phyloP scores from a whole-genome alignment of 2,797 vertebrate genomes.

The Delichon dasypus region DNA sequence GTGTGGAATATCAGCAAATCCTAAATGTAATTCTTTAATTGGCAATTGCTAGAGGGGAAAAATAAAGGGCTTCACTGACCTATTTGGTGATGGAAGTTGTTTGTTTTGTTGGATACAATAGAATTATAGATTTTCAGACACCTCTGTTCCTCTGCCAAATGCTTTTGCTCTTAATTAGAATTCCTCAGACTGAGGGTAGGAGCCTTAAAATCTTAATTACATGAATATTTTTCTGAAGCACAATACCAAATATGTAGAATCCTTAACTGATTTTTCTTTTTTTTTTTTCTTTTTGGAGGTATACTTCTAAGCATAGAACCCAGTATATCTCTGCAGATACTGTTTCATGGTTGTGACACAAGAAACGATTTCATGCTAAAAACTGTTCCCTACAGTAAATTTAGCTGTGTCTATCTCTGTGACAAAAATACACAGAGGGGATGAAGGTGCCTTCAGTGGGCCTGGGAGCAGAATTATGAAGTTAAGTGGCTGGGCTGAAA shows the following conservation, averaged over 20 bases:
- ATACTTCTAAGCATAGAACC: background rate
- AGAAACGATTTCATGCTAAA: background rate
- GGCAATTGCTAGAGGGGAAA: background rate
- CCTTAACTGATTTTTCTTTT: background rate
- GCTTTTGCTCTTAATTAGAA: background rate
- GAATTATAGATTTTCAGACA: background rate
- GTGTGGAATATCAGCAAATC: background rate
- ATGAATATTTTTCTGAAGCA: background rate
- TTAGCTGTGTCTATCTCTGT: background rate
- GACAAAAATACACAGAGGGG: background rate
- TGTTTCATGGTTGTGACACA: background rate
- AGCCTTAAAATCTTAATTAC: background rate
- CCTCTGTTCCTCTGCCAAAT: background rate
- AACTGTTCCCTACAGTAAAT: background rate
- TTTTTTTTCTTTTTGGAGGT: background rate
- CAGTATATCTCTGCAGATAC: background rate
- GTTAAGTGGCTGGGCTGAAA: background rate
- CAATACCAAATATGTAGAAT: background rate
- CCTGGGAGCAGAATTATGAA: background rate
- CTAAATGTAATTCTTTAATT: background rate
- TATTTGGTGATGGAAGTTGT: background rate
- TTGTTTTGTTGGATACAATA: background rate
- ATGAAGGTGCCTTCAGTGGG: background rate
- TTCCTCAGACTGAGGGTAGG: background rate
- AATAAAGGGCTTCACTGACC: background rate